These are phyloP conservation scores for Sycobia sp. DNA, from an alignment of 1,140 invertebrate genomes.

Conservation along the genomic window DNA sequence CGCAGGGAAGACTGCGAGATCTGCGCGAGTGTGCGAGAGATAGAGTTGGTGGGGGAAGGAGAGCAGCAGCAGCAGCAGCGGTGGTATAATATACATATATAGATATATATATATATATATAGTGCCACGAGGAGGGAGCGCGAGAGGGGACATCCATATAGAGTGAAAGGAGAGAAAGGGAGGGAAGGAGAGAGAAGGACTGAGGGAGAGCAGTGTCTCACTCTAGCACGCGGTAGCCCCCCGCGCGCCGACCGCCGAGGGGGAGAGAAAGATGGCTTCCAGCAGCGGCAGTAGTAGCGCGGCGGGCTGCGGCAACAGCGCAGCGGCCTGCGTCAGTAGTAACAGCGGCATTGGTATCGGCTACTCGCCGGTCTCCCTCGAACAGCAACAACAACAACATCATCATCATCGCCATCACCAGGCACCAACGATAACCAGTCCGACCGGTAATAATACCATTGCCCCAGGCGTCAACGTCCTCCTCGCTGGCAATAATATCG, in stretches of 20 bases:
- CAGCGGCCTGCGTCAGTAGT: constrained; percentile 18
- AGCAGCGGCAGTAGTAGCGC: constrained; percentile 34
- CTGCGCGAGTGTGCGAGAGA: no score
- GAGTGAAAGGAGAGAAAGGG: no score
- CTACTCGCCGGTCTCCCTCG: not conserved
- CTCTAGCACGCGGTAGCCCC: constrained; percentile 20
- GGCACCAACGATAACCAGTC: no score
- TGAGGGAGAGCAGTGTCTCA: constrained; percentile 26
- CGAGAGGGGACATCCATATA: constrained; percentile 9
- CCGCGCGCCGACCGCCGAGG: constrained; percentile 3
- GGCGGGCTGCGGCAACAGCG: constrained; percentile 34
- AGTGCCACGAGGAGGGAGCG: constrained; percentile 20
- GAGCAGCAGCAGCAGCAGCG: no score
- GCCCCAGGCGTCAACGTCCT: not conserved
- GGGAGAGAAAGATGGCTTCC: constrained; percentile 52
- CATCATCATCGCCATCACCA: no score
- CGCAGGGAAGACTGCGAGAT: no score
- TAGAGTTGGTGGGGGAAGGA: no score
- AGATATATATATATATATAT: no score
- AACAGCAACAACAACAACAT: not conserved
- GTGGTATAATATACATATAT: no score
- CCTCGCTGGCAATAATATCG: constrained; percentile 10
- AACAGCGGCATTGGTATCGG: not conserved
- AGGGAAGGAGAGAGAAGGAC: constrained; percentile 1
- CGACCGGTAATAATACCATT: no score